Base-by-base conservation (phyloP, 2,113 vertebrate genomes). In the Perca schrenkii region DNA sequence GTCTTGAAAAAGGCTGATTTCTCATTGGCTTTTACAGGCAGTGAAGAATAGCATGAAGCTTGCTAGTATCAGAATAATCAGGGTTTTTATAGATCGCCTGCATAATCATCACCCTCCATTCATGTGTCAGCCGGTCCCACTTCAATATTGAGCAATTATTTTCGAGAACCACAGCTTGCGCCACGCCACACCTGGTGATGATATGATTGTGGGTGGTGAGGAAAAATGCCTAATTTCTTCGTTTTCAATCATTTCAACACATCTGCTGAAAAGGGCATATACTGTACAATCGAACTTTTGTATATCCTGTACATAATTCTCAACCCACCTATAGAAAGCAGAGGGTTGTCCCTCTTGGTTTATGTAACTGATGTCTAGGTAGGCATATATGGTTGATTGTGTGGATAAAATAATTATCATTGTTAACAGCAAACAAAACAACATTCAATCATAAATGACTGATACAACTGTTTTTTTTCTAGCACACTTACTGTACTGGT, bases 21-120 rank as follows among this genome's bases (percentile, higher is more conserved):
- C 31, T 21, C 15, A 77, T 16, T 6, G 11, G n/a, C 16, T 40
- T 74, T 73, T 64, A 28, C 49, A 67, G 19, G 19, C 5, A 62
- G 4, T 58, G 57, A 84, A 78, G 63, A 66, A 88, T 56, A 79
- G 31, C 21, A 64, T 64, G 50, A 57, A 73, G 36, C 36, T 65
- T 46, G 13, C 52, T 56, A 49, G 34, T 54, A 62, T 64, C 57
- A 69, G 22, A 76, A 77, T 77, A 85, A 68, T 86, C 70, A 87
- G 46, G 31, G 40, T 63, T 80, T 71, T 36, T 64, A 84, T 85
- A 78, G 82, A 86, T 82, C 49, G 6, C 47, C 60, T 68, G 69
- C 31, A 10, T 85, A 87, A 88, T 83, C 50, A 65, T 61, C 74
- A 76, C 19, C 69, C 31, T 71, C 77, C 62, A 77, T 64, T 90